Conservation (phyloP, 2,888 invertebrate genomes). For the Enoplolaimus lenunculus region DNA sequence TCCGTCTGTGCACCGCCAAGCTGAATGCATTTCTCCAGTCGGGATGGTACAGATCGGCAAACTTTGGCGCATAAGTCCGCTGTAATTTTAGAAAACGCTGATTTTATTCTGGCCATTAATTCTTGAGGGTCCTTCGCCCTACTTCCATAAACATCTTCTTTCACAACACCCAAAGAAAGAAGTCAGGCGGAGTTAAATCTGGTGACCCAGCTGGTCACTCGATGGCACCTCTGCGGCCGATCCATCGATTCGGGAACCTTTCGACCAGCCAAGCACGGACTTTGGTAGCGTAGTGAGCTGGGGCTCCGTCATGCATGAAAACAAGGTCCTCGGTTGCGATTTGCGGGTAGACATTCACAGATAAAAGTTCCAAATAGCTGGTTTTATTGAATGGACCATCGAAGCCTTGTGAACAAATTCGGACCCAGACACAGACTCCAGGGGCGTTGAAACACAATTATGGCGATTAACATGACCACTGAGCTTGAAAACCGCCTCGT, state of each 20-base stretch:
- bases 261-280: not conserved
- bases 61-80: not conserved
- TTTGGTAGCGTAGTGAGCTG: not conserved
- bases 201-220: not conserved
- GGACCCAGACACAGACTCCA: not conserved
- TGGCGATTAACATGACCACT: constrained; percentile 1
- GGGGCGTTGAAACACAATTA: constrained; percentile 1
- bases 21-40: constrained; percentile 1
- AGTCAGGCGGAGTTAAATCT: not conserved
- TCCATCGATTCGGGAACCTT: constrained; percentile 1
- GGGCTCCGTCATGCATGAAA: not conserved
- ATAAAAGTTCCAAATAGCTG: not conserved
- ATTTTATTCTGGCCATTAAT: not conserved
- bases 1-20: constrained; percentile 1
- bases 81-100: not conserved
- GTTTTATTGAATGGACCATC: not conserved
- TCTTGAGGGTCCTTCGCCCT: constrained; percentile 1
- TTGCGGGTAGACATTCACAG: not conserved
- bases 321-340: not conserved
- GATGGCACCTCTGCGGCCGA: constrained; percentile 1
- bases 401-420: not conserved
- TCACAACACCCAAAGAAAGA: not conserved
- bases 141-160: not conserved
- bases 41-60: constrained; percentile 1
- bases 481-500: not conserved